Base-by-base conservation (phyloP, 2,797 vertebrate genomes). In the Eidolon dupreanum region DNA sequence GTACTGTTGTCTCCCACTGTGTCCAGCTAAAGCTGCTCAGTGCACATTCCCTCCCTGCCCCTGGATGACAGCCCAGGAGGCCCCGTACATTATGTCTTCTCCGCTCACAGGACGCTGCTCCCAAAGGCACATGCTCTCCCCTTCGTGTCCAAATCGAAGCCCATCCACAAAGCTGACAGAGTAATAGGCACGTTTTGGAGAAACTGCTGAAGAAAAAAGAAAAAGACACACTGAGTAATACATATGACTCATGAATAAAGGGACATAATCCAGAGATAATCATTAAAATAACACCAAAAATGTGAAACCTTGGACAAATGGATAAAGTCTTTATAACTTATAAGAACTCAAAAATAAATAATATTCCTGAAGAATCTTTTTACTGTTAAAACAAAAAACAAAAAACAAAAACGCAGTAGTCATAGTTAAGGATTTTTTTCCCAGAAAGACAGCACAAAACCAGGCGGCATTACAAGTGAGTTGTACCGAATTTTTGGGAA, bases 401-500 rank as follows among this genome's bases (percentile, higher is more conserved):
- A 43, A 10, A 43, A 10, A 43, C 2, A 41, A 41, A 41, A 43
- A 43, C 41, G 43, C 43, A 43, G 43, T 0, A 81, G 36, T 9
- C 8, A 24, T 57, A 12, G 13, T 55, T 16, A 49, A 33, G 74
- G 17, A 77, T 26, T 84, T 79, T 43, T 36, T 10, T n/a, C n/a
- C 82, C 49, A 19, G 65, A 49, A 70, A 88, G 20, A 24, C 91
- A 91, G 70, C 36, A 95, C 8, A 63, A 78, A 63, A 33, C 51
- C 68, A 53, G 22, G 36, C 3, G 33, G 22, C n/a, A 61, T 84
- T 53, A 59, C 22, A 77, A 84, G 61, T 61, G 26, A 74, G n/a
- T 66, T 31, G 26, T 46, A 24, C 31, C 15, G n/a, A 46, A 46
- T 19, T 89, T 28, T 53, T 16, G 15, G n/a, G 65, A 89, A 66